Evolutionary conservation across 2,888 invertebrate genomes (phyloP), one percentile per base, ranked within the genome.

Genomic region (Thera britannica): DNA sequence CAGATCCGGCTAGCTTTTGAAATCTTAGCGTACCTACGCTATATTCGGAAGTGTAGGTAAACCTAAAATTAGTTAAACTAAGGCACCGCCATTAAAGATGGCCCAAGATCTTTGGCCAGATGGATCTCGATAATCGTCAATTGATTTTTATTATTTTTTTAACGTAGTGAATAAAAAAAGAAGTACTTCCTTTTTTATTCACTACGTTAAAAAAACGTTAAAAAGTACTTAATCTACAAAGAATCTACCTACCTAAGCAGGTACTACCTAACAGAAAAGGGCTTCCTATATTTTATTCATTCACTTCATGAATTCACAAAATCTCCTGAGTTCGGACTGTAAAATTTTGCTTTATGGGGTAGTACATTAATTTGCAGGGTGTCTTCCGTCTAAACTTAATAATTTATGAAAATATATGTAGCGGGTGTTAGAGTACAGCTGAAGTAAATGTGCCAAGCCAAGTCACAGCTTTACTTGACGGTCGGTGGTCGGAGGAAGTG

Each of bases 281-380:
- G 52, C 51, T 58, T n/a, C 58, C 58, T 64, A 44, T 57, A 23
- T 23, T 23, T 64, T 38, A 38, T 23, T 51, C 12, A 64, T 49
- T 64, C 63, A 34, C 57, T 64, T 64, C 58, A 9, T 35, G 57
- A 57, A 63, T 63, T 63, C 35, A 12, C 4, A 58, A 34, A 41
- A 38, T 58, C 41, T 51, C 6, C 56, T 2, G 57, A 44, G 35
- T 35, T 58, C 49, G 8, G 12, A 62, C 8, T 4, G 44, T 49
- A 58, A 58, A 52, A 56, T 38, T 44, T 23, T 51, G 23, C 23
- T 51, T 51, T 51, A 11, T 23, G 23, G 23, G 23, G 23, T 23
- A 5, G 8, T 7, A 23, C 41, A 46, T 38, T 56, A 36, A 36
- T 49, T 62, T 56, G 8, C 54, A 41, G 44, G 44, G 46, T 54